Conservation (phyloP, 2,113 vertebrate genomes). For the Syrmaticus mikado region DNA sequence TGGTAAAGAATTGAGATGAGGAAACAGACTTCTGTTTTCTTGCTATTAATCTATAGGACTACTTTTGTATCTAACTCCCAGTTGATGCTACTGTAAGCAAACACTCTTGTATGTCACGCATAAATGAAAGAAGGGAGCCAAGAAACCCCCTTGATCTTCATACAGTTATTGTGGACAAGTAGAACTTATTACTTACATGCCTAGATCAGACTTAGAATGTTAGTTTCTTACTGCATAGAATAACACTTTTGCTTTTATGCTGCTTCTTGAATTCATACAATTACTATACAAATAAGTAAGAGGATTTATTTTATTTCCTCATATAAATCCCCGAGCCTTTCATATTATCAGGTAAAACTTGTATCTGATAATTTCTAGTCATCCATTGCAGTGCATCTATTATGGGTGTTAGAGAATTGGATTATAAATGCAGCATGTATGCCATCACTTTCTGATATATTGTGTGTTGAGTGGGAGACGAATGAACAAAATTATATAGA, state of each 20-base stretch:
- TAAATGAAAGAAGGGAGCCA: neutral
- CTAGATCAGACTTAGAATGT: constrained; percentile 2
- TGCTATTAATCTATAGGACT: neutral
- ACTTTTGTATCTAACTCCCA: constrained; percentile 43
- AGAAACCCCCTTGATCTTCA: constrained; percentile 1
- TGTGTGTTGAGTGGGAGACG: constrained; percentile 33
- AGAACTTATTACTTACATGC: constrained; percentile 30
- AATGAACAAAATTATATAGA: constrained; percentile 11
- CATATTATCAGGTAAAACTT: neutral
- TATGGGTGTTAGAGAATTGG: constrained; percentile 24
- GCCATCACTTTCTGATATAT: constrained; percentile 8
- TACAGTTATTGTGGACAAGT: neutral
- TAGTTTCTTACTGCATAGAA: constrained; percentile 41
- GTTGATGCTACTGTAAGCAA: neutral
- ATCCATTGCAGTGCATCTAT: constrained; percentile 25
- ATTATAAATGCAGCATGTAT: constrained; percentile 6
- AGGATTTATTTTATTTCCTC: neutral
- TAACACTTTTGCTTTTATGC: constrained; percentile 43
- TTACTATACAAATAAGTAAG: neutral
- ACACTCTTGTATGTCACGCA: neutral
- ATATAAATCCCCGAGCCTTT: neutral
- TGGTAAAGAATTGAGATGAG: neutral
- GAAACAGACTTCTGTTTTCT: neutral
- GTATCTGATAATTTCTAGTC: neutral
- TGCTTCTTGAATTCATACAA: constrained; percentile 64